A percentile compares a stretch with the other conserved stretches of the same genome.
Evolutionary conservation across 2,113 vertebrate genomes (phyloP).

Genomic region (Hepsetus odoe): DNA sequence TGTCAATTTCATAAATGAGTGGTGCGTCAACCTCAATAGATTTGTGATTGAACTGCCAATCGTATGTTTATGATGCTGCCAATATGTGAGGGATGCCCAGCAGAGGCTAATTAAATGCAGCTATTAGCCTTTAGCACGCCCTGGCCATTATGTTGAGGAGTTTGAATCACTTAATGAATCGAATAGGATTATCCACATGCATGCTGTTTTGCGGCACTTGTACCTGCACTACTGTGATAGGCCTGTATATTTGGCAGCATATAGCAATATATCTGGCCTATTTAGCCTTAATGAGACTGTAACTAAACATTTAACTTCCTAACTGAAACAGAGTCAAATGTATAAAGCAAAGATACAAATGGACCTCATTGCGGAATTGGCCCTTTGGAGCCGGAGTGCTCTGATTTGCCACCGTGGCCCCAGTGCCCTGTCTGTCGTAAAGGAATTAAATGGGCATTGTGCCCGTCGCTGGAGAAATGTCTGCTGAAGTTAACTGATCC

Average conservation of each 20-base stretch:
- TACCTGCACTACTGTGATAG: not conserved
- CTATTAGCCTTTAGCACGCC: constrained; percentile 39
- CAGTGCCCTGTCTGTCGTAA: not conserved
- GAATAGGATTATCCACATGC: not conserved
- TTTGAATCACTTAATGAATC: not conserved
- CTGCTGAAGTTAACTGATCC: constrained; percentile 12
- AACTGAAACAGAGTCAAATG: constrained; percentile 14
- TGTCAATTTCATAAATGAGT: too few relatives aligned
- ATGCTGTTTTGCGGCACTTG: too few relatives aligned
- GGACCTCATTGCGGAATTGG: constrained; percentile 18
- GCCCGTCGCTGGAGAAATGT: constrained; percentile 20
- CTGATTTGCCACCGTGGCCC: constrained; percentile 30
- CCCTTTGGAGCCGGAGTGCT: too few relatives aligned
- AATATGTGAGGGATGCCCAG: constrained; percentile 9
- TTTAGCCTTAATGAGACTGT: not conserved
- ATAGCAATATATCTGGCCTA: not conserved
- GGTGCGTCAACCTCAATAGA: too few relatives aligned
- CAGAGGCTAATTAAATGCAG: constrained; percentile 35
- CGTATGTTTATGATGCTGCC: constrained; percentile 38
- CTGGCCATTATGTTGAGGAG: not conserved
- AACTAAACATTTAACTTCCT: not conserved
- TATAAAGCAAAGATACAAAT: constrained; percentile 15
- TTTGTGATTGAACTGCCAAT: too few relatives aligned
- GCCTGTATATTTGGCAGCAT: too few relatives aligned
- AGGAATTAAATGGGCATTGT: constrained; percentile 44